Percentiles rank a stretch among this genome's conserved stretches.
These are phyloP conservation scores for Pseudomugil gertrudae DNA, from an alignment of 2,797 vertebrate species.

Conservation along the genomic window DNA sequence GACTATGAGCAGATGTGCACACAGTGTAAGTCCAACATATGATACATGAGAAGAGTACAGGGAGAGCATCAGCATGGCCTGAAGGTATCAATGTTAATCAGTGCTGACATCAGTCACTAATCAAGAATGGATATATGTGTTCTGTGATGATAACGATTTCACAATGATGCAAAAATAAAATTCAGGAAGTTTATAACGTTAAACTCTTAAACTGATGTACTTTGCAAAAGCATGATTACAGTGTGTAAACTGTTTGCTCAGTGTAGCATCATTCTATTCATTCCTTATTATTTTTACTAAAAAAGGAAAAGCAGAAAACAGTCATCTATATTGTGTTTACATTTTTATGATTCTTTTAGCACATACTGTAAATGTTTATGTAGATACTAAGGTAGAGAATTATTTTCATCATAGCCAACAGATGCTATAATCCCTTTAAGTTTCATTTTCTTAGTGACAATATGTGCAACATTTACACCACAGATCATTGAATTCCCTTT, in stretches of 20 bases:
- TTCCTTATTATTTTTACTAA: constrained; percentile 17
- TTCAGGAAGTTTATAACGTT: constrained; percentile 11
- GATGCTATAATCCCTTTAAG: no score
- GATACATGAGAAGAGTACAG: no score
- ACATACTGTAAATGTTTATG: constrained; percentile 2
- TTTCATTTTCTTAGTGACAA: no score
- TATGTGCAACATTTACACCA: no score
- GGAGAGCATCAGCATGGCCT: background rate
- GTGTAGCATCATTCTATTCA: background rate
- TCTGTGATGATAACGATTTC: constrained; percentile 13
- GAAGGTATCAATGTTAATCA: constrained; percentile 1
- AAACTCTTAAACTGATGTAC: background rate
- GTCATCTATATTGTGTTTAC: background rate
- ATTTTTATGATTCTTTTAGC: background rate
- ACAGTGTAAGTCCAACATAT: constrained; percentile 5
- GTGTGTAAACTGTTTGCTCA: background rate
- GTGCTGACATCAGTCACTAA: background rate
- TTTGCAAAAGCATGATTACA: constrained; percentile 20
- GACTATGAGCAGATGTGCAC: constrained; percentile 14
- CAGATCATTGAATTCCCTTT: no score
- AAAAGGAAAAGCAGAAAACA: constrained; percentile 3
- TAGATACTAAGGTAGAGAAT: no score
- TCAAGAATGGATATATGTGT: background rate
- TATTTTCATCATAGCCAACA: no score
- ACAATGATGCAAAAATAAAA: background rate